phyloP scores from a whole-genome alignment of 1,140 invertebrate species.

The Zaprionus tsacasi region DNA sequence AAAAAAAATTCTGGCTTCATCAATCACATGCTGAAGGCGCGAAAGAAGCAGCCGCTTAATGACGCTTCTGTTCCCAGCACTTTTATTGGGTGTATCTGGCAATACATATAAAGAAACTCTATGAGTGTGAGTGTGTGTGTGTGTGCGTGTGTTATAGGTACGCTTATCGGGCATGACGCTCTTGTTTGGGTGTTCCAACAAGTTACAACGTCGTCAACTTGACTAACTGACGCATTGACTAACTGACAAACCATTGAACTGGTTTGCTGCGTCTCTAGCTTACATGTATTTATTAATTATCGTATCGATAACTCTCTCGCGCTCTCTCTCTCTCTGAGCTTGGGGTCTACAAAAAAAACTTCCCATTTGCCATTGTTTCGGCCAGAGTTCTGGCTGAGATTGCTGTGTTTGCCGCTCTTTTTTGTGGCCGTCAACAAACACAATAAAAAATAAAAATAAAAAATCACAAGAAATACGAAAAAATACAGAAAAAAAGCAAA shows the following conservation, averaged over 20 bases:
- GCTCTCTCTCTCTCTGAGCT: slow-evolving; percentile 25
- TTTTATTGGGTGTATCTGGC: slow-evolving; percentile 3
- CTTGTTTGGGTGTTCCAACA: slow-evolving; percentile 66
- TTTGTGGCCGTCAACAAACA: slow-evolving; percentile 64
- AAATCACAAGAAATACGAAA: slow-evolving; percentile 33
- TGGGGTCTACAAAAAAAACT: slow-evolving; percentile 35
- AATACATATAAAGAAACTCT: slow-evolving; percentile 1
- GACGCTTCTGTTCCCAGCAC: slow-evolving; percentile 60
- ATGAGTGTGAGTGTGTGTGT: slow-evolving; percentile 7
- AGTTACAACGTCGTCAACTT: slow-evolving; percentile 43
- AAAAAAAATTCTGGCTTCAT: slow-evolving; percentile 45
- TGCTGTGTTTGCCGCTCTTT: slow-evolving; percentile 46
- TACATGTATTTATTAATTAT: slow-evolving; percentile 74
- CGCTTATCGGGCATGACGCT: slow-evolving; percentile 67
- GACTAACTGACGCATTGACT: slow-evolving; percentile 1
- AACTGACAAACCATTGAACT: slow-evolving; percentile 42
- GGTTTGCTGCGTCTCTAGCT: slow-evolving; percentile 56
- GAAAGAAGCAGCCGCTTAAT: slow-evolving; percentile 36
- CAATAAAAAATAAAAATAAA: slow-evolving; percentile 48
- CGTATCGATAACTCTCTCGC: slow-evolving; percentile 70
- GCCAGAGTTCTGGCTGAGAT: slow-evolving; percentile 51
- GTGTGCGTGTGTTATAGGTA: slow-evolving; percentile 23
- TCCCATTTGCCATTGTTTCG: slow-evolving; percentile 54
- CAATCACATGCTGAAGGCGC: slow-evolving; percentile 51
- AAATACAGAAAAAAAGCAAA: slow-evolving; percentile 51